Conservation (phyloP, 2,888 invertebrate species). For the Synergus umbraculus region DNA sequence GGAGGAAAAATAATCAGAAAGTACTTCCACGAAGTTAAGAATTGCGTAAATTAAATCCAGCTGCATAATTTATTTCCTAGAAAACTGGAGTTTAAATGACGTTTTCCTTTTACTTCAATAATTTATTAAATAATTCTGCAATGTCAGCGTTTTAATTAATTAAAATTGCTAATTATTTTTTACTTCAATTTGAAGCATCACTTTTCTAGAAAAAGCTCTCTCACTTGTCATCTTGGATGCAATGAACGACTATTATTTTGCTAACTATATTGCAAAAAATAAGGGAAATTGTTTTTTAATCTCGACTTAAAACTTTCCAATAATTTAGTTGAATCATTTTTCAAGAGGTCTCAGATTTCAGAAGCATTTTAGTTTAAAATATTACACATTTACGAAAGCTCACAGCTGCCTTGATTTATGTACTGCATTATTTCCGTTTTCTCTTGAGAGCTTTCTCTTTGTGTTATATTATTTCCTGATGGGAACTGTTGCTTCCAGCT, state of each 20-base stretch:
- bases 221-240: no score
- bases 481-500: slow-evolving; percentile 34
- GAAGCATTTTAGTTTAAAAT: slow-evolving; percentile 2
- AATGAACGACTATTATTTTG: no score
- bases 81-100: slow-evolving; percentile 40
- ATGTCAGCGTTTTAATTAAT: background rate
- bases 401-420: slow-evolving; percentile 29
- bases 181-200: no score
- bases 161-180: no score
- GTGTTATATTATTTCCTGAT: slow-evolving; percentile 38
- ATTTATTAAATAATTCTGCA: background rate
- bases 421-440: slow-evolving; percentile 37
- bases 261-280: no score
- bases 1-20: slow-evolving; percentile 64
- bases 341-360: background rate
- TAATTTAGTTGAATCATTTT: background rate
- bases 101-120: slow-evolving; percentile 45
- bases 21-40: slow-evolving; percentile 54
- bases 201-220: no score
- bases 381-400: slow-evolving; percentile 24
- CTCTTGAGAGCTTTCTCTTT: slow-evolving; percentile 30
- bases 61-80: slow-evolving; percentile 56
- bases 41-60: slow-evolving; percentile 60
- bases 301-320: background rate
- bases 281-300: background rate